Base-by-base conservation (phyloP, 2,797 vertebrate species). In the Pelochelys cantorii region DNA sequence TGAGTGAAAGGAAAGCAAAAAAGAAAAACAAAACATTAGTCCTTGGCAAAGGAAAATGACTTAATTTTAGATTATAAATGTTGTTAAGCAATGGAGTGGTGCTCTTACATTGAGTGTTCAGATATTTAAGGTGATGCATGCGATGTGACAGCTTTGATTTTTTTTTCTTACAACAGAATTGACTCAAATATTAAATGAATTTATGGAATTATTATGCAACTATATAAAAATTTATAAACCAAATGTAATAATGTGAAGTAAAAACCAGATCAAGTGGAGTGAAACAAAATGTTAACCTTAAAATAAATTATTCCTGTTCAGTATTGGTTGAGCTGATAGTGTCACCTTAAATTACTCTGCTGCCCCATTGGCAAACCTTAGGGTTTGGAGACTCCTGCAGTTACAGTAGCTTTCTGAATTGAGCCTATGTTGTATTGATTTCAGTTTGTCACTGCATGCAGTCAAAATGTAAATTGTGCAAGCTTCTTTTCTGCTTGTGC, bases 321-420 rank as follows among this genome's bases (percentile, higher is more conserved):
- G 18, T 81, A 34, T 23, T 75, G 1, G 22, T 68, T 54, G 48
- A 57, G 20, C 62, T 85, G 59, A 78, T 60, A 75, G 52, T 29
- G 79, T 25, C 4, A 1, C 53, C 42, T 84, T 88, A 90, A 92
- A 71, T 78, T 93, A 56, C 42, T 48, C 79, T 82, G 27, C 52
- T 92, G 62, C n/a, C 48, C 11, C 86, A 52, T 78, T 89, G 84
- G 79, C 56, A 84, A 91, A 57, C 82, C 78, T 86, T 88, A 82
- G 13, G 17, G 71, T 83, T 86, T 83, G 29, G 83, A 78, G 83
- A 82, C 56, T 94, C 79, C 85, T 95, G 85, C 81, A 80, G 71
- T 48, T 94, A 65, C 57, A 77, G 86, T 53, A 91, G 87, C 84
- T 92, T 83, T 88, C 48, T 78, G 55, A 56, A 17, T 20, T 90